Evolutionary conservation across 2,113 vertebrate genomes (phyloP), one percentile per base, ranked within the genome.

Genomic region (Suncus etruscus): DNA sequence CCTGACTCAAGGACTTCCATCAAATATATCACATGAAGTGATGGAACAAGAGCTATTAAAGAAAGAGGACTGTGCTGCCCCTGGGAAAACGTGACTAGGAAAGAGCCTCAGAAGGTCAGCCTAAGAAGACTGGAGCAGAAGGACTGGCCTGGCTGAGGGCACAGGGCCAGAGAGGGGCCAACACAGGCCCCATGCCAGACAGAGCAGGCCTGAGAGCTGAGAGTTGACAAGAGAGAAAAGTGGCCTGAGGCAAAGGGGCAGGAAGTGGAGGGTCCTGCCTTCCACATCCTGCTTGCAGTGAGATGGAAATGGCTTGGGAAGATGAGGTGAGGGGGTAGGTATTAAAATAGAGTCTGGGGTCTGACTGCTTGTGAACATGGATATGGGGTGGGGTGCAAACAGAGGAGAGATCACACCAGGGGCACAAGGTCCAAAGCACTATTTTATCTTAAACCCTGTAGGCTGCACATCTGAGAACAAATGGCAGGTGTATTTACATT

Each of bases 401-500:
- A 65, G 50, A 45, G 63, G 73, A 74, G 16, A 87, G 89, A 93
- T 74, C n/a, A 84, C n/a, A 86, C 87, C 85, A 22, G 58, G 58
- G 92, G 91, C 92, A 92, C 31, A 11, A 24, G 61, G 79, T 94
- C 83, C 95, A 93, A 81, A 95, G 90, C 81, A 63, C 79, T 76
- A 9, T 87, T 94, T 90, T 91, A 86, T 87, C 94, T 94, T 94
- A 50, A 92, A 94, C 66, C 89, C 94, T 78, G 63, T 86, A 83
- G 45, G 87, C 83, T 31, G 47, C 0, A 48, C 76, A 93, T 79
- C 50, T 51, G 92, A 91, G 95, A 92, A 86, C 94, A 94, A 91
- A 95, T 87, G 91, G 93, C 94, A 96, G 95, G 95, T 95, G 95
- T 95, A 94, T 97, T 96, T 96, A 95, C 95, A 95, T 91, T 95